phyloP scores from a whole-genome alignment of 2,888 invertebrate species.

The Drosophila putrida region DNA sequence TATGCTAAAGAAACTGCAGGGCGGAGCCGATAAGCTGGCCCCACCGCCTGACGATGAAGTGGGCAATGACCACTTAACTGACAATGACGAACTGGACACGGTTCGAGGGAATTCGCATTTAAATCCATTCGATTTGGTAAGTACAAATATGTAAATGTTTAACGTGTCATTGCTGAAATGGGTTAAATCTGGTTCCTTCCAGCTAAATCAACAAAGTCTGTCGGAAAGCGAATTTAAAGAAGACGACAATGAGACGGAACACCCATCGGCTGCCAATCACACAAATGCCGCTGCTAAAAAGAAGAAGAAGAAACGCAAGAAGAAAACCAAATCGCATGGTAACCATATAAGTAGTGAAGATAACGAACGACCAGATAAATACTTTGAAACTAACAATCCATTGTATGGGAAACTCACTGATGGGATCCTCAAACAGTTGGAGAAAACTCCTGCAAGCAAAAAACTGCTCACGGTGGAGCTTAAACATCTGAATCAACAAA shows the following conservation, averaged over 20 bases:
- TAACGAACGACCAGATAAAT: slow-evolving; percentile 86
- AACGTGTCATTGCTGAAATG: not conserved
- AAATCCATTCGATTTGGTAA: slow-evolving; percentile 90
- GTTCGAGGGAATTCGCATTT: slow-evolving; percentile 87
- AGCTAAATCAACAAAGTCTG: slow-evolving; percentile 89
- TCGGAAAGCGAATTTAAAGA: slow-evolving; percentile 90
- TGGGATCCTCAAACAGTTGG: slow-evolving; percentile 60
- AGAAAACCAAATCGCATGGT: slow-evolving; percentile 86
- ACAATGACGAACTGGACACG: slow-evolving; percentile 86
- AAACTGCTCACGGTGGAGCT: slow-evolving; percentile 88
- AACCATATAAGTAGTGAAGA: slow-evolving; percentile 88
- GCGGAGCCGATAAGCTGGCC: slow-evolving; percentile 86
- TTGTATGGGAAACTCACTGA: slow-evolving; percentile 80
- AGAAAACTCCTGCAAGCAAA: slow-evolving; percentile 87
- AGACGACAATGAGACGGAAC: slow-evolving; percentile 89
- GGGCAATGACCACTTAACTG: slow-evolving; percentile 86
- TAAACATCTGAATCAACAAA: slow-evolving; percentile 91
- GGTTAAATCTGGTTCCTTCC: slow-evolving; percentile 4
- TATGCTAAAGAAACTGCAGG: slow-evolving; percentile 89
- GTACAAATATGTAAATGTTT: slow-evolving; percentile 40
- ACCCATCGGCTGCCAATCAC: slow-evolving; percentile 86
- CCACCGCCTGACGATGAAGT: slow-evolving; percentile 84
- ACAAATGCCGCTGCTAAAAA: slow-evolving; percentile 87
- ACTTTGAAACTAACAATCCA: slow-evolving; percentile 82
- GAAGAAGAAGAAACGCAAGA: slow-evolving; percentile 89